Conservation (phyloP, 2,888 invertebrate genomes). For the Hybos culiciformis region DNA sequence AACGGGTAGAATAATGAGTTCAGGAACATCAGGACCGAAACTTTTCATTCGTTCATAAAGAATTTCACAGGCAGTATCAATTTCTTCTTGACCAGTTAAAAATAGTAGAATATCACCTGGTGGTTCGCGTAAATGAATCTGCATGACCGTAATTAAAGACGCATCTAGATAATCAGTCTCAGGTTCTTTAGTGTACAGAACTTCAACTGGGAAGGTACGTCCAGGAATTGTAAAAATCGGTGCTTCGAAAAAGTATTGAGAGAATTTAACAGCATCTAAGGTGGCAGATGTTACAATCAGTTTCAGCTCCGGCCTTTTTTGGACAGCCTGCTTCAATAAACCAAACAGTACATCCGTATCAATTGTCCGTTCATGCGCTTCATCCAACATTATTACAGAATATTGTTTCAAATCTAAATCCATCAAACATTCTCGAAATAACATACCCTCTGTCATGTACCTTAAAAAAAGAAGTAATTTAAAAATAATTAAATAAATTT, state of each 20-base stretch:
- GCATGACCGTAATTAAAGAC: slow-evolving; percentile 96
- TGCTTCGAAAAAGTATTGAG: slow-evolving; percentile 95
- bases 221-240: slow-evolving; percentile 99
- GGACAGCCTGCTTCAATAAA: slow-evolving; percentile 66
- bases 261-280: slow-evolving; percentile 96
- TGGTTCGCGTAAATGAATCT: slow-evolving; percentile 95
- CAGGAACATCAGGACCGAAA: slow-evolving; percentile 92
- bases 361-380: slow-evolving; percentile 97
- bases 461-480: slow-evolving; percentile 29
- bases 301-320: slow-evolving; percentile 86
- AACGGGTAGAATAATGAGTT: slow-evolving; percentile 91
- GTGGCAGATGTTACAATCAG: slow-evolving; percentile 98
- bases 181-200: slow-evolving; percentile 94
- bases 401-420: slow-evolving; percentile 86
- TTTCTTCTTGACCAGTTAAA: slow-evolving; percentile 94
- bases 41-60: slow-evolving; percentile 97
- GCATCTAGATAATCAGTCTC: slow-evolving; percentile 99
- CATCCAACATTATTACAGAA: slow-evolving; percentile 97
- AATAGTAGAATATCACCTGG: slow-evolving; percentile 91
- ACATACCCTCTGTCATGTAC: slow-evolving; percentile 99
- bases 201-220: slow-evolving; percentile 91
- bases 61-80: slow-evolving; percentile 97
- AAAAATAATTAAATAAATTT: not conserved
- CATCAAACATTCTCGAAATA: slow-evolving; percentile 90
- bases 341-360: slow-evolving; percentile 98